Base-by-base conservation (phyloP, 1,140 invertebrate species). In the Branchinecta lynchi region DNA sequence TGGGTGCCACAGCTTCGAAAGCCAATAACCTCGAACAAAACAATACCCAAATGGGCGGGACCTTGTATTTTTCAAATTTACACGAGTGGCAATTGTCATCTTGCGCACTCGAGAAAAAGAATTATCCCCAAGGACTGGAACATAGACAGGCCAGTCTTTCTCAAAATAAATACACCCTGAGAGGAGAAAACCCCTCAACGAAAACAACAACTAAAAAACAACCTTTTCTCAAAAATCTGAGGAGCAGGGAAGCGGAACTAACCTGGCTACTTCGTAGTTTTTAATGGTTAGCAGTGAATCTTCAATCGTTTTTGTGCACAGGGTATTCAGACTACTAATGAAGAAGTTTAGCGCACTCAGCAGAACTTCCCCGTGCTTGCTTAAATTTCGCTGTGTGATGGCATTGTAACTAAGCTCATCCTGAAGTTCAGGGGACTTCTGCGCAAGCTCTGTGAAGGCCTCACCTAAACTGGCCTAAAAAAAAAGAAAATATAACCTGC, bases 231-330 rank as follows among this genome's bases (percentile, higher is more conserved):
- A 32, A n/a, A 12, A 12, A 69, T 10, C 43, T 10, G 32, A 15
- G 46, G 15, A 1, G 51, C 32, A 32, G 32, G 32, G 32, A 1
- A 9, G 10, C 69, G 32, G 32, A 3, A 32, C 71, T 73, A 78
- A 92, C 90, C 90, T 87, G 66, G 93, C 89, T 66, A 86, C 86
- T 82, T 98, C 93, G 80, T 95, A 97, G 77, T 92, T 89, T 76
- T 89, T 85, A 74, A 97, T 87, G 68, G 94, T 97, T 70, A 93
- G 83, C 73, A 98, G 82, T 0, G 93, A 96, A 78, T 97, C 94
- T 80, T 96, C 93, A 77, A 98, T 97, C 43, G 93, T 96, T 82
- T 96, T 96, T 79, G 94, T 90, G 79, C 92, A 93, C 74, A 98
- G 81, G 46, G 95, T 98, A 79, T 92, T 92, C 10, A 98, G 87